Conservation (phyloP, 2,888 invertebrate species). For the Sturmia bella region DNA sequence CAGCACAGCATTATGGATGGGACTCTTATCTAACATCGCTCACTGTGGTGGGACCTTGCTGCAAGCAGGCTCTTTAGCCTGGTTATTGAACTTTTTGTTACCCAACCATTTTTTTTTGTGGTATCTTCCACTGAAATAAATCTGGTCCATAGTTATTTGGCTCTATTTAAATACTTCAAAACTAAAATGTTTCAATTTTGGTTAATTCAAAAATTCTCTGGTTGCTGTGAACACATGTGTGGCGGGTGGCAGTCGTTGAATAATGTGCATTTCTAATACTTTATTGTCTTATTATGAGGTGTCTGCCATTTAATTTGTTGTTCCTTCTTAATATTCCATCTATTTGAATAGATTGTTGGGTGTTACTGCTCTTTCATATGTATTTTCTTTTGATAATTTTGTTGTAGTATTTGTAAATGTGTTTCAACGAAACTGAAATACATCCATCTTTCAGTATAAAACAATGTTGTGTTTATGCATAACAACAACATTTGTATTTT, state of each 20-base stretch:
- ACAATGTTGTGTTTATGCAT: slow-evolving; percentile 49
- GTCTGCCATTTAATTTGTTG: slow-evolving; percentile 37
- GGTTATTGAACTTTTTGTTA: too few relatives aligned
- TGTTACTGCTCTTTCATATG: not conserved
- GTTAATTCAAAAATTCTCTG: not conserved
- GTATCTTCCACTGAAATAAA: too few relatives aligned
- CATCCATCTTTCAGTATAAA: slow-evolving; percentile 54
- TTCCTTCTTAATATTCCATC: not conserved
- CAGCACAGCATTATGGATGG: too few relatives aligned
- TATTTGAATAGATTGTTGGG: not conserved
- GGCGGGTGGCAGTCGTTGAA: slow-evolving; percentile 36
- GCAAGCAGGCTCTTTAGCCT: too few relatives aligned
- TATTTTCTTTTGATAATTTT: not conserved
- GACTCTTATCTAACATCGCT: too few relatives aligned
- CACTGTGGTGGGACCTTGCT: too few relatives aligned
- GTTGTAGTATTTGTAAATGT: slow-evolving; percentile 10
- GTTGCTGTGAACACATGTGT: slow-evolving; percentile 24
- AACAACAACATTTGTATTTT: too few relatives aligned
- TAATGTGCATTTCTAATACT: slow-evolving; percentile 53
- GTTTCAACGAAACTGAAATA: slow-evolving; percentile 42
- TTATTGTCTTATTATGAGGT: slow-evolving; percentile 61
- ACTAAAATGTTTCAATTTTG: not conserved
- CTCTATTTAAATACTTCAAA: not conserved
- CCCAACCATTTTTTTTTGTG: too few relatives aligned
- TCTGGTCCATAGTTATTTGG: too few relatives aligned